A percentile compares a stretch with the other conserved stretches of the same genome.
Evolutionary conservation across 1,140 invertebrate genomes (phyloP).

Genomic region (Cydia amplana): DNA sequence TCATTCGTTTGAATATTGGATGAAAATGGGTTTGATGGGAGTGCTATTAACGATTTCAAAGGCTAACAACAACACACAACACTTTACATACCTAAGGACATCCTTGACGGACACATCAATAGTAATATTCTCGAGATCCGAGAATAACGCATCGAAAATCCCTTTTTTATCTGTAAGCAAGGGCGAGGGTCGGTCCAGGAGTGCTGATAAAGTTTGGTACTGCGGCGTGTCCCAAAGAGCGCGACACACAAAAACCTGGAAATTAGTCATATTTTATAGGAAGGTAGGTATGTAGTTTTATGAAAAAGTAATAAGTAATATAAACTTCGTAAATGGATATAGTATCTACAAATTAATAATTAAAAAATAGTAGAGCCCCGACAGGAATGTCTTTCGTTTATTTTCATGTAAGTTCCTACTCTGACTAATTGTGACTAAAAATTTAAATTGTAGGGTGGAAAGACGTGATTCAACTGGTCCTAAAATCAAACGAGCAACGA

Average conservation of each 20-base stretch:
- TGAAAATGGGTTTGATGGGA: too few relatives aligned
- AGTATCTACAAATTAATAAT: too few relatives aligned
- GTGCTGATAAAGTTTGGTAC: constrained; percentile 80
- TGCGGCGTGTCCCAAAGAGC: constrained; percentile 81
- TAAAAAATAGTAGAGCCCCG: too few relatives aligned
- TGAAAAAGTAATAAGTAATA: too few relatives aligned
- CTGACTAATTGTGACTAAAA: too few relatives aligned
- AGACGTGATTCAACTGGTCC: too few relatives aligned
- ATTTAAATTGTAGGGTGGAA: too few relatives aligned
- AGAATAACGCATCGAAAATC: constrained; percentile 81
- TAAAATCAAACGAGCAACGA: too few relatives aligned
- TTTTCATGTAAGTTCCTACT: too few relatives aligned
- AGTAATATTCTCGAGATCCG: constrained; percentile 70
- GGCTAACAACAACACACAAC: neutral
- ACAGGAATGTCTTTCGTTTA: too few relatives aligned
- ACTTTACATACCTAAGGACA: constrained; percentile 63
- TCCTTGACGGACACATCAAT: constrained; percentile 73
- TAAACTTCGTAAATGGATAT: too few relatives aligned
- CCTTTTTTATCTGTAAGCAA: constrained; percentile 78
- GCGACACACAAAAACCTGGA: constrained; percentile 82
- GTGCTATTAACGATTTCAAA: neutral
- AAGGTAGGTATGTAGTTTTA: neutral
- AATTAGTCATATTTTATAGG: neutral
- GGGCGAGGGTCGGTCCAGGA: constrained; percentile 82
- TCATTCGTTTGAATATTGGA: too few relatives aligned